These are phyloP conservation scores for Zaprionus kolodkinae DNA, from an alignment of 1,140 invertebrate species.

Conservation along the genomic window DNA sequence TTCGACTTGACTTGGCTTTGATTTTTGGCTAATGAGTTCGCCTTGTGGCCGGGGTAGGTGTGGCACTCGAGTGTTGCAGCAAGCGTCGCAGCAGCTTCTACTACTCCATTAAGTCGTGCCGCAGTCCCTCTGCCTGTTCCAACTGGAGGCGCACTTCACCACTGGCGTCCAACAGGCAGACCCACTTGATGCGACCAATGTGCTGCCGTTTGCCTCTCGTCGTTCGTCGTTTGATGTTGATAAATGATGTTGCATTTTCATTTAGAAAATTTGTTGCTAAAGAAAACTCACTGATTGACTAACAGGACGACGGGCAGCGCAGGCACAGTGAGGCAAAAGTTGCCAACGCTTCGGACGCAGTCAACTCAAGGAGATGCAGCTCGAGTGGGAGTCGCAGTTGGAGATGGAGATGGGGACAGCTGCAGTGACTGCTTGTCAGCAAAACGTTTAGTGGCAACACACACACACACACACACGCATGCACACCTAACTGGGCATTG, in stretches of 20 bases:
- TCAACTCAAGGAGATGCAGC: conserved; percentile 8
- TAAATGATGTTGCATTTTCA: conserved; percentile 82
- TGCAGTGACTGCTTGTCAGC: conserved; percentile 77
- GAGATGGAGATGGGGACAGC: conserved; percentile 31
- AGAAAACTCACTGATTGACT: conserved; percentile 81
- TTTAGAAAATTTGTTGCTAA: conserved; percentile 78
- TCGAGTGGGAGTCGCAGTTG: conserved; percentile 16
- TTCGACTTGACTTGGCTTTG: conserved; percentile 28
- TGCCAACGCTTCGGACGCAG: conserved; percentile 12
- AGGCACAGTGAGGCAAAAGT: conserved; percentile 39
- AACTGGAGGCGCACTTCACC: conserved; percentile 57
- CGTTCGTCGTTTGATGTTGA: conserved; percentile 76
- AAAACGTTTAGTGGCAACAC: conserved; percentile 76
- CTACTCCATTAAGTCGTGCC: conserved; percentile 21
- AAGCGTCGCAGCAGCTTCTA: conserved; percentile 27
- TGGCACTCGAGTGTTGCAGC: conserved; percentile 30
- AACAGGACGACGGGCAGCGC: conserved; percentile 46
- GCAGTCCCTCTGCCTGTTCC: not conserved
- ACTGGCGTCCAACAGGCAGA: conserved; percentile 35
- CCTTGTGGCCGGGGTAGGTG: conserved; percentile 56
- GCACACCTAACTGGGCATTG: conserved; percentile 35
- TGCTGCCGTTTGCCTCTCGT: conserved; percentile 72
- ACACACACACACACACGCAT: conserved; percentile 48
- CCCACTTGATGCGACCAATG: conserved; percentile 60
- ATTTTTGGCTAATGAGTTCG: conserved; percentile 64